Evolutionary conservation across 2,113 vertebrate genomes (phyloP).

Genomic region (Panthera tigris): DNA sequence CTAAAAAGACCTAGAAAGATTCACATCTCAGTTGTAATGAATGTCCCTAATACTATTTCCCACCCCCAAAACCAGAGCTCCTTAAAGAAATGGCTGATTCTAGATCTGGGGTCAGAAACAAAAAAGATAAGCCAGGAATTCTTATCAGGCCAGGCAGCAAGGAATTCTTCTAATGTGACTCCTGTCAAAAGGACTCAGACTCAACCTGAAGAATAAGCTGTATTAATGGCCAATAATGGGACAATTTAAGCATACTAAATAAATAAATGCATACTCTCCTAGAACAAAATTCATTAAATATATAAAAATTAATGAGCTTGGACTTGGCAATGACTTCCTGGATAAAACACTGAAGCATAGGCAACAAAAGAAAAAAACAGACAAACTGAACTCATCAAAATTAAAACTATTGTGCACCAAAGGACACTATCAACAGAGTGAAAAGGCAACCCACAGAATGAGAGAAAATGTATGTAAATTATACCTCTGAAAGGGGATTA

Average conservation of each 20-base stretch:
- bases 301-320: not conserved
- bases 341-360: not conserved
- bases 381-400: not conserved
- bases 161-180: not conserved
- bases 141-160: not conserved
- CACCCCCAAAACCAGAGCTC: not conserved
- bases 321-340: not conserved
- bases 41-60: not conserved
- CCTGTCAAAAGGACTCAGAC: not conserved
- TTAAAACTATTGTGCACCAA: not conserved
- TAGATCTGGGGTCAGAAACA: not conserved
- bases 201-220: not conserved
- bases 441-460: not conserved
- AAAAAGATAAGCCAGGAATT: constrained; percentile 3
- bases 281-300: not conserved
- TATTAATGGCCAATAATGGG: not conserved
- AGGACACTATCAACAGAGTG: not conserved
- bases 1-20: not conserved
- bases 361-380: not conserved
- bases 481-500: not conserved
- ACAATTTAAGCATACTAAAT: not conserved
- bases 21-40: not conserved
- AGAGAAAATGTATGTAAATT: not conserved
- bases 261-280: not conserved
- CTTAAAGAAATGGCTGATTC: not conserved